Base-by-base conservation (phyloP, 2,797 vertebrate genomes). In the Rhinella marina region DNA sequence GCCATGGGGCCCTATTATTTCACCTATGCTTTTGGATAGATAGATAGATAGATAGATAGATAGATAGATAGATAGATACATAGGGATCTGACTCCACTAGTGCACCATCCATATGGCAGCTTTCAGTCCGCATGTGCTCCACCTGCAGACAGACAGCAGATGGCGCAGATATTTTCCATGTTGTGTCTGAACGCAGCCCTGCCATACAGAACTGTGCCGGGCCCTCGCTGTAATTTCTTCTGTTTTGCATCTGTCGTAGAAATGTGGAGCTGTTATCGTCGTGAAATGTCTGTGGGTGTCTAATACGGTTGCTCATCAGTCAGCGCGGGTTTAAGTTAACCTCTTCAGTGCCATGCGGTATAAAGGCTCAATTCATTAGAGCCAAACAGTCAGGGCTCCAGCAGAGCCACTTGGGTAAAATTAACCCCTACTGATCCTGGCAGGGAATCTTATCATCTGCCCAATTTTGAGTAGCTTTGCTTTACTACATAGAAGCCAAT, bases 241-340 rank as follows among this genome's bases (percentile, higher is more conserved):
- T 75, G 72, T 75, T 50, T 75, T 29, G n/a, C 52, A 17, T 57
- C 52, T 57, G n/a, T 50, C 50, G 23, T 23, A 52, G 25, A 4
- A 50, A 56, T 78, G 76, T 16, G 50, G 52, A 27, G 72, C 72
- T 50, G 72, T 21, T 50, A 23, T 75, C 50, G 70, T 50, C 7
- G 21, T 50, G 72, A 23, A 8, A n/a, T 64, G 41, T 82, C 81
- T 52, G 81, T 82, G 81, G 59, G 61, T 68, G 81, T 66, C 32
- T 5, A 19, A 11, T 57, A 2, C 50, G 50, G 66, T 66, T 11
- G 32, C 48, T 52, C 50, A 83, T 68, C 81, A 83, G 41, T 82
- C 66, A 56, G 10, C 9, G 10, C 5, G 48, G 0, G 11, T 56
- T 12, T 21, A 19, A 57, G 54, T 83, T 83, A 83, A 83, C 81